Base-by-base conservation (phyloP, 2,797 vertebrate species). In the Macropus fuliginosus region DNA sequence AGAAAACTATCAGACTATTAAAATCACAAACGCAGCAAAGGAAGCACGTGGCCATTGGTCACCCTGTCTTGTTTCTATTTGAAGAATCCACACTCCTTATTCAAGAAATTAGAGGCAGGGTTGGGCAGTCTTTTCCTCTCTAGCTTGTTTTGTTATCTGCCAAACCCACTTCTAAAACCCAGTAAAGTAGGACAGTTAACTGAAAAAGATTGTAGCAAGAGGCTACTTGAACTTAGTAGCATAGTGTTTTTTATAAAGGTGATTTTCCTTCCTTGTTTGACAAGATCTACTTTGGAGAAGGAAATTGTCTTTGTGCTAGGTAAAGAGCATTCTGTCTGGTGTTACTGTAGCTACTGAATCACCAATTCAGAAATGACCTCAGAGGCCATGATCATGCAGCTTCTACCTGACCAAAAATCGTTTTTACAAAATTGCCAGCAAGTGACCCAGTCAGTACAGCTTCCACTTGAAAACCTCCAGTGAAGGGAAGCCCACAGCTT, bases 261-360 rank as follows among this genome's bases (percentile, higher is more conserved):
- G 92, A 92, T 94, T 97, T 97, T 95, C 95, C 97, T 54, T 94
- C 74, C 31, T 50, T 46, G 66, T 81, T 81, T 87, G 74, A 87
- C 74, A 87, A 87, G 74, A 87, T 87, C 40, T 50, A 50, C 74
- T 87, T 87, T 50, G 40, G 74, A 21, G 40, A 50, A 87, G 40
- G 40, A 46, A 27, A 27, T 87, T 87, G 8, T 74, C 62, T 74
- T n/a, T 87, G 74, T 87, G 9, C 21, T 81, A 10, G 46, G 40
- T 46, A 40, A 40, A 81, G n/a, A 81, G n/a, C n/a, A 40, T 40
- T 24, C 66, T 74, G 66, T 24, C 66, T 74, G 66, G n/a, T 46
- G 6, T 81, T 81, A 81, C 18, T 40, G 21, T 0, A 24, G 66
- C 46, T 40, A 81, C n/a, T 24, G 66, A 81, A 81, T 40, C 18